These are phyloP conservation scores for Chironomus riparius DNA, from an alignment of 2,888 invertebrate species.

Conservation along the genomic window DNA sequence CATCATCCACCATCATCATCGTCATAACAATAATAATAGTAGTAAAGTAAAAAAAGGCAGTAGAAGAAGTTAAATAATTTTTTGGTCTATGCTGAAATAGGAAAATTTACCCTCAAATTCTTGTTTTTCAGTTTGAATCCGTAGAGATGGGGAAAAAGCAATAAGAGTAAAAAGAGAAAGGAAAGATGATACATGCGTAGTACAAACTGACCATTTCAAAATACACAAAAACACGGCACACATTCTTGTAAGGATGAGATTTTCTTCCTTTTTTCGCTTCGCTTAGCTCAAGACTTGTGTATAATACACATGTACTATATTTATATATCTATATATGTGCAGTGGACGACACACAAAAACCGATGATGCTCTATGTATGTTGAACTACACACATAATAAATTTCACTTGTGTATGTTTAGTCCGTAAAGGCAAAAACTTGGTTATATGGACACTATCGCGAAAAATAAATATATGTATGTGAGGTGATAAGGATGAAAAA, in stretches of 20 bases:
- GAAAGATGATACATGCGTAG: constrained; percentile 27
- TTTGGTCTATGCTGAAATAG: too few species aligned
- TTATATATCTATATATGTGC: not conserved
- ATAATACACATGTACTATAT: constrained; percentile 4
- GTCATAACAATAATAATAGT: too few species aligned
- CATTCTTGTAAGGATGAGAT: not conserved
- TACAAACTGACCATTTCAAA: constrained; percentile 25
- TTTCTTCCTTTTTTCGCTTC: not conserved
- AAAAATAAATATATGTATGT: not conserved
- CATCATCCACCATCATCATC: too few species aligned
- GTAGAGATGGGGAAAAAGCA: not conserved
- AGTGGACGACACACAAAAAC: not conserved
- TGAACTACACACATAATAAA: constrained; percentile 27
- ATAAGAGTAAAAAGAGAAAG: not conserved
- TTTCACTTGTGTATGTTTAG: not conserved
- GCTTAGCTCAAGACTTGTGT: not conserved
- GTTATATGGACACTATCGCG: not conserved
- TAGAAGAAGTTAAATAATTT: not conserved
- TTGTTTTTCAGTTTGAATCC: not conserved
- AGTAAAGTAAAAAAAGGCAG: not conserved
- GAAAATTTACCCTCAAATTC: not conserved
- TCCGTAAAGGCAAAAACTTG: too few species aligned
- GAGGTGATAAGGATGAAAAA: not conserved
- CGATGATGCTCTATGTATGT: not conserved
- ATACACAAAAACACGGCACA: not conserved